phyloP scores from a whole-genome alignment of 2,797 vertebrate species.

The Alfaro cultratus region DNA sequence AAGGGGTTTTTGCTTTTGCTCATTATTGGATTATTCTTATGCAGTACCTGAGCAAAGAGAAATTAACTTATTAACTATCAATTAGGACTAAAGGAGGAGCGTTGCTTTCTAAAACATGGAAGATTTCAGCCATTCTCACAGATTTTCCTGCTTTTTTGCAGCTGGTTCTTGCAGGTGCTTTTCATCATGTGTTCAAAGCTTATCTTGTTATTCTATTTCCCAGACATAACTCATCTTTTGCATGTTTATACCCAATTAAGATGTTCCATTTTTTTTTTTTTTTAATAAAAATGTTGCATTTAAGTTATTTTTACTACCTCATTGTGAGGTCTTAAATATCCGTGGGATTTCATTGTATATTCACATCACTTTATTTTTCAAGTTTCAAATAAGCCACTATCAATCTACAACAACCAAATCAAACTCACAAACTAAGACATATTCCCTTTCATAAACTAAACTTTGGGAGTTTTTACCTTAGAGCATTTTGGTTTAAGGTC shows the following conservation, averaged over 20 bases:
- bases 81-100: not conserved
- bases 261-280: not conserved
- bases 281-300: not conserved
- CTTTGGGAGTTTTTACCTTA: conserved; percentile 40
- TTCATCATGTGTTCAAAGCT: not conserved
- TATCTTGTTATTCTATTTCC: not conserved
- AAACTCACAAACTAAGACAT: conserved; percentile 44
- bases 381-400: conserved; percentile 25
- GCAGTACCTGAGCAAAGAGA: not conserved
- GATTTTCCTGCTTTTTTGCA: not conserved
- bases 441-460: conserved; percentile 28
- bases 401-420: conserved; percentile 23
- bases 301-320: not conserved
- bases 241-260: not conserved
- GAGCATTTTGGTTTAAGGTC: conserved; percentile 34
- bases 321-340: conserved; percentile 13
- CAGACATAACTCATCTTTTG: not conserved
- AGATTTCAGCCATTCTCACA: not conserved
- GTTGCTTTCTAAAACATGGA: not conserved
- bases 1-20: not conserved
- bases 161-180: not conserved
- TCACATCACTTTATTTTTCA: conserved; percentile 7
- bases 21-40: not conserved
- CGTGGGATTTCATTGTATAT: conserved; percentile 4
- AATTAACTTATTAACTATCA: not conserved